Percentiles rank a stretch among this genome's conserved stretches.
Evolutionary conservation across 1,140 invertebrate genomes (phyloP).

Genomic region (Sinella curviseta): DNA sequence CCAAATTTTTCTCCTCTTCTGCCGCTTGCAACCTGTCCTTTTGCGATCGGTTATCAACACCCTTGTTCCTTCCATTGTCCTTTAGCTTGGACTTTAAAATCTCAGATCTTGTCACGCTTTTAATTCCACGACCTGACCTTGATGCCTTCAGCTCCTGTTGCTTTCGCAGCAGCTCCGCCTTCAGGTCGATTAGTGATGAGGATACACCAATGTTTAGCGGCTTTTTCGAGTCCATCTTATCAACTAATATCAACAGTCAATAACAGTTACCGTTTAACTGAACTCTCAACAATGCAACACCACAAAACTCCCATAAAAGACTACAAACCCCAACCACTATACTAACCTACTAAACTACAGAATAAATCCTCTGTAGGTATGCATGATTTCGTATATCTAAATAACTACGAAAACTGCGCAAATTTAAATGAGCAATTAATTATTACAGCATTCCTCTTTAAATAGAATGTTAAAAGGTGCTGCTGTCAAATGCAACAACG

Average conservation of each 20-base stretch:
- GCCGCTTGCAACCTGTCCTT: conserved; percentile 60
- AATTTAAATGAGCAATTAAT: too few species aligned
- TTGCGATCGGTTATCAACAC: conserved; percentile 60
- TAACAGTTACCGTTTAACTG: neutral
- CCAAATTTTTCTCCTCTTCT: conserved; percentile 63
- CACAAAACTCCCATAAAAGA: too few species aligned
- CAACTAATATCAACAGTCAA: neutral
- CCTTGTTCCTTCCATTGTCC: conserved; percentile 52
- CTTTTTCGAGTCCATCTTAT: conserved; percentile 43
- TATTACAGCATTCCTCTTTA: too few species aligned
- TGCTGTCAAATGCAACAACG: too few species aligned
- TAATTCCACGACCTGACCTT: conserved; percentile 58
- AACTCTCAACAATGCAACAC: neutral
- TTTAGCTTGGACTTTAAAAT: conserved; percentile 52
- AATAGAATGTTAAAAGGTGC: too few species aligned
- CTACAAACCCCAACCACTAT: too few species aligned
- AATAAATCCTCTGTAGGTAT: too few species aligned
- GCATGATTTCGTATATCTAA: too few species aligned
- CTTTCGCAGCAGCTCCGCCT: conserved; percentile 75
- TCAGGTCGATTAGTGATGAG: conserved; percentile 52
- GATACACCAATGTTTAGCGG: conserved; percentile 37
- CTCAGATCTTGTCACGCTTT: conserved; percentile 36
- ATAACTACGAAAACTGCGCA: too few species aligned
- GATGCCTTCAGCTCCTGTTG: conserved; percentile 71
- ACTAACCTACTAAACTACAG: too few species aligned